Evolutionary conservation across 2,797 vertebrate genomes (phyloP), one percentile per base, ranked within the genome.

Genomic region (Decapterus maruadsi): DNA sequence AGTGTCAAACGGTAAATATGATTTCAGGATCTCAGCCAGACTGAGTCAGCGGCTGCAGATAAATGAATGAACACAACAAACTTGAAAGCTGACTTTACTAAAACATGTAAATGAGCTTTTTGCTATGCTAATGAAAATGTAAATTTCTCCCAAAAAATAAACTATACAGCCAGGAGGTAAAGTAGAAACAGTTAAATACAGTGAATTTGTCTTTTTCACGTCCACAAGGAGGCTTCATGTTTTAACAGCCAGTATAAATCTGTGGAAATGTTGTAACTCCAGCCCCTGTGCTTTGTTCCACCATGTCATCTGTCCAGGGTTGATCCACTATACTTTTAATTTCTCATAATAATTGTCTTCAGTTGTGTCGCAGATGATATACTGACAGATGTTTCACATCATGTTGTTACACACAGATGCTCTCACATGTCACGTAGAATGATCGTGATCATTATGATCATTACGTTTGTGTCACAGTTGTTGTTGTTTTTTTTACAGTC

Each of bases 51-150:
- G 31, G 31, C 75, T 34, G 69, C 53, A 56, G 84, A 63, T 63
- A 76, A 85, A 68, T 68, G 53, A 83, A 78, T n/a, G 7, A 80
- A 86, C 68, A 75, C 75, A 77, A 82, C 79, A 75, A 86, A 85
- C 68, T 72, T 81, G 59, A 83, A 80, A 82, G 78, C 70, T 72
- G 80, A 85, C 82, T 88, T 85, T 54, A 69, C 80, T 75, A 62
- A 91, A 87, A 81, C 62, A 90, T 84, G 80, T 51, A 90, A 90
- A 88, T 86, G 75, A 68, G 71, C 68, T 81, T 86, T 89, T 82
- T 51, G 8, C 61, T 64, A 73, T 82, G 81, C 87, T 88, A 92
- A 92, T 89, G 77, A 62, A 78, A 84, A 85, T 88, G 76, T 82
- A 86, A 85, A 89, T 85, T 65, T 51, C 67, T 16, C 43, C 14